A percentile compares a stretch with the other conserved stretches of the same genome.
Conservation (phyloP, 2,797 vertebrate species). For the Paguma larvata region DNA sequence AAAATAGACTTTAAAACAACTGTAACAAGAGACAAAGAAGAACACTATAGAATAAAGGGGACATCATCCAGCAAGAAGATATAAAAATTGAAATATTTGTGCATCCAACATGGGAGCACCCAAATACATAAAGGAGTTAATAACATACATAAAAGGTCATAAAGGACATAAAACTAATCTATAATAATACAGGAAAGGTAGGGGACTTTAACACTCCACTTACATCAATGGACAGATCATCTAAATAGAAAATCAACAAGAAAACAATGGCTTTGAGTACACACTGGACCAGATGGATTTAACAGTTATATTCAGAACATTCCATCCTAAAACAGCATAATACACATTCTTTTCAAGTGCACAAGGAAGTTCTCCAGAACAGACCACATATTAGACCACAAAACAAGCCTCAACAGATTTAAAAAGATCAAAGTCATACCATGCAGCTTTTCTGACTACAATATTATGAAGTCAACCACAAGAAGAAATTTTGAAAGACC, state of each 20-base stretch:
- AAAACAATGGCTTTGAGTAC: not conserved
- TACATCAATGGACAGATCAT: not conserved
- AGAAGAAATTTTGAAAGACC: not conserved
- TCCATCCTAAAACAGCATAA: not conserved
- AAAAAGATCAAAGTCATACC: not conserved
- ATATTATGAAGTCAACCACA: not conserved
- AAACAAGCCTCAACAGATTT: not conserved
- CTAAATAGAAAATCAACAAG: not conserved
- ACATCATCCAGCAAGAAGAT: not conserved
- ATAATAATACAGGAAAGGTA: not conserved
- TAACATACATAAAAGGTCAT: not conserved
- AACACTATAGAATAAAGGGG: not conserved
- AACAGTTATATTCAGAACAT: not conserved
- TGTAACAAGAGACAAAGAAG: not conserved
- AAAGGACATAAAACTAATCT: not conserved
- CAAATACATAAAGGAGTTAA: not conserved
- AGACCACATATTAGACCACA: not conserved
- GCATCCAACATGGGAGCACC: not conserved
- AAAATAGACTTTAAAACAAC: not conserved
- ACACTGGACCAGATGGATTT: not conserved
- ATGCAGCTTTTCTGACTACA: not conserved
- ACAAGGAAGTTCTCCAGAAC: not conserved
- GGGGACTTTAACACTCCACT: not conserved
- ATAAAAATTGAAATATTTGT: not conserved
- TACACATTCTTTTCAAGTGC: not conserved